Percentiles rank a stretch among this genome's conserved stretches.
Conservation (phyloP, 2,888 invertebrate genomes). For the Tinea pellionella region DNA sequence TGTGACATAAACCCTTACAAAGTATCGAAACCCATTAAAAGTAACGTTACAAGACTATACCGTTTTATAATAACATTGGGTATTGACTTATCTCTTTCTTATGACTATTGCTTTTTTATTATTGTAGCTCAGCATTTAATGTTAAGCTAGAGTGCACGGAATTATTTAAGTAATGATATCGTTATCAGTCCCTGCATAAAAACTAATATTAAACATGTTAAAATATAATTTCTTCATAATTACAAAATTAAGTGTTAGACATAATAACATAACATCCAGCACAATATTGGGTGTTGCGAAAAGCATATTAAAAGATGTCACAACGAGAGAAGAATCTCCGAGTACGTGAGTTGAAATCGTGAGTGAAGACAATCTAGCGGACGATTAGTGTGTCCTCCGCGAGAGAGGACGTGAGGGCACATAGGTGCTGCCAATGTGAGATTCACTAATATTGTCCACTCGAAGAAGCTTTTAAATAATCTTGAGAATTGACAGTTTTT, state of each 20-base stretch:
- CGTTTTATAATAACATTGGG: too few species aligned
- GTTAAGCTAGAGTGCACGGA: too few species aligned
- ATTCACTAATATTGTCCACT: neutral
- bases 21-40: too few species aligned
- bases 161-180: too few species aligned
- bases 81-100: too few species aligned
- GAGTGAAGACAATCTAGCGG: conserved; percentile 25
- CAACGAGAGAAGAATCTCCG: conserved; percentile 26
- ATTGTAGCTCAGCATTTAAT: too few species aligned
- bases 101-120: too few species aligned
- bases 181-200: too few species aligned
- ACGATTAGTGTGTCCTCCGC: conserved; percentile 23
- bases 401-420: neutral
- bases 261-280: neutral
- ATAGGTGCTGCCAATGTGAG: neutral
- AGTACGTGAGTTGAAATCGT: conserved; percentile 34
- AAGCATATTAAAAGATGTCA: conserved; percentile 28
- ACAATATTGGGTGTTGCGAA: conserved; percentile 16
- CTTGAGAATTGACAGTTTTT: neutral
- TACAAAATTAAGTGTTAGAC: neutral
- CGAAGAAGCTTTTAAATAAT: neutral
- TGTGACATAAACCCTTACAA: too few species aligned
- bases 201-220: too few species aligned
- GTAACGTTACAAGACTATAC: too few species aligned
- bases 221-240: neutral